Evolutionary conservation across 1,140 invertebrate genomes (phyloP).

Genomic region (Zaprionus kolodkinae): DNA sequence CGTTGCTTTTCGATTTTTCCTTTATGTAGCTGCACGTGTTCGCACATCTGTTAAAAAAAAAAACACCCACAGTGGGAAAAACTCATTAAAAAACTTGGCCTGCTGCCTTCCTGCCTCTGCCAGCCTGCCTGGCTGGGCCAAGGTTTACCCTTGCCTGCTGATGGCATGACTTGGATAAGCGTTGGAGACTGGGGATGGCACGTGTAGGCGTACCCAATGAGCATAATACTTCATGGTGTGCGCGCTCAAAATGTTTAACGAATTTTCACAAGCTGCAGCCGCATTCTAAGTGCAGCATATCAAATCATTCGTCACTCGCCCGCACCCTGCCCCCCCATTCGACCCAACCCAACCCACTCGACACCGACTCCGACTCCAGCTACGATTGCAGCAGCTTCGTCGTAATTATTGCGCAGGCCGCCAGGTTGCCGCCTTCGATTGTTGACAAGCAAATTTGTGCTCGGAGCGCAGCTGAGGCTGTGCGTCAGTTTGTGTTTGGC

Average conservation of each 20-base stretch:
- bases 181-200: constrained; percentile 33
- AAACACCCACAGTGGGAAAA: constrained; percentile 30
- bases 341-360: constrained; percentile 8
- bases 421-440: constrained; percentile 58
- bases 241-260: constrained; percentile 77
- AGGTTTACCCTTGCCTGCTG: constrained; percentile 53
- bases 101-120: constrained; percentile 16
- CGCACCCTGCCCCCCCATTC: background rate
- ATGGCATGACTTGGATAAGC: constrained; percentile 69
- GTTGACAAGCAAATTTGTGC: constrained; percentile 79
- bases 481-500: constrained; percentile 37
- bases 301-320: constrained; percentile 66
- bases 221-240: constrained; percentile 76
- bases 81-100: constrained; percentile 48
- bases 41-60: constrained; percentile 5
- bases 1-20: constrained; percentile 1
- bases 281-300: constrained; percentile 76
- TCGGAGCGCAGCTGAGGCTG: constrained; percentile 30
- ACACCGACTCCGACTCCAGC: constrained; percentile 10
- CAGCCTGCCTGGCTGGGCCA: constrained; percentile 48
- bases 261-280: constrained; percentile 69
- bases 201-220: constrained; percentile 75
- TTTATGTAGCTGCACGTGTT: constrained; percentile 22
- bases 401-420: constrained; percentile 57
- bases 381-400: background rate